Evolutionary conservation across 2,113 vertebrate genomes (phyloP), one percentile per base, ranked within the genome.

Genomic region (Cyanoramphus novaezelandiae): DNA sequence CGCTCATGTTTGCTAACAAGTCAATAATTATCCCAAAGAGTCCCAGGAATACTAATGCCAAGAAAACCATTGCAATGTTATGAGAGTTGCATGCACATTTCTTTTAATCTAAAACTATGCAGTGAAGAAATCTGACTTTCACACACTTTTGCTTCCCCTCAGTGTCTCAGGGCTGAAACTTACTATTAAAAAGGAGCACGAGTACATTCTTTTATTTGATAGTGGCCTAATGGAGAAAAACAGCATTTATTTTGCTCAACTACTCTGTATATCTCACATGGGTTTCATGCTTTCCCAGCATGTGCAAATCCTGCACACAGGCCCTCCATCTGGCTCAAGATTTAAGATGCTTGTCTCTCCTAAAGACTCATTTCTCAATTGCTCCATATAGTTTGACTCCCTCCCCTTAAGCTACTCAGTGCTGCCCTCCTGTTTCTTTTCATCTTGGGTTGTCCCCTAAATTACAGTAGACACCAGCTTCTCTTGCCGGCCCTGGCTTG

Each of bases 401-500:
- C 55, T 85, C 39, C 75, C 75, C 79, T 93, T 13, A 7, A 82
- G 72, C 67, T 69, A 25, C 82, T 65, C 62, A 5, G 24, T 17
- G 19, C 65, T 59, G 8, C 55, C 35, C 39, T 91, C 44, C 13
- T 21, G 47, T 41, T 93, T 33, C 49, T 57, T 39, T 49, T n/a
- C 65, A 69, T 5, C 57, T 53, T 62, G 43, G 57, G 20, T 33
- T 75, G 74, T 23, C 31, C 82, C 43, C 33, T 15, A 50, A 13
- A 28, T 6, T 33, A 15, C 1, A 39, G 49, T 37, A 44, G 39
- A 18, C 57, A 33, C 6, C 64, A 71, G 55, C 24, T 31, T 14
- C 28, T 17, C 3, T 37, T 31, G 57, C 46, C 0, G 0, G 33
- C 15, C 17, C 41, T 2, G 1, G 46, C 25, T 25, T 19, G 57